These are phyloP conservation scores for Carcharodon carcharias DNA, from an alignment of 2,797 vertebrate genomes.

Conservation along the genomic window DNA sequence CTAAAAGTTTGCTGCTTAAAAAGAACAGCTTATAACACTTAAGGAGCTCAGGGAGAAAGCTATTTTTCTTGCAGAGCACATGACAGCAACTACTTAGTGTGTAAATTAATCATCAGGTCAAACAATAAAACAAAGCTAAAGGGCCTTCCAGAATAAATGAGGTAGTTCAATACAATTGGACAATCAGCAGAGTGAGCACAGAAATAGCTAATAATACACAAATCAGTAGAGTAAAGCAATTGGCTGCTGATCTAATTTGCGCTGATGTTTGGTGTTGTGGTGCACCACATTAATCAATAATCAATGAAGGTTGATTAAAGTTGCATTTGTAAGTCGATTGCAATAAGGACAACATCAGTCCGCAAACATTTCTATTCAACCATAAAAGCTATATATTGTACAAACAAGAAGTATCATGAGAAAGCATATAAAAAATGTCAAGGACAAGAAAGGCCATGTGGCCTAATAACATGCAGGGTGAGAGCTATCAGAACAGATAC, in stretches of 20 bases:
- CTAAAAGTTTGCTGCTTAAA: neutral
- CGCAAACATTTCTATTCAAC: neutral
- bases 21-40: neutral
- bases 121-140: conserved; percentile 25
- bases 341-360: neutral
- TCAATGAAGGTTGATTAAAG: conserved; percentile 19
- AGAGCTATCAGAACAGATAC: neutral
- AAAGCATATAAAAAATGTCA: neutral
- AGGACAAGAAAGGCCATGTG: neutral
- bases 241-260: neutral
- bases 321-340: neutral
- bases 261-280: neutral
- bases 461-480: neutral
- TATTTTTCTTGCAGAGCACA: neutral
- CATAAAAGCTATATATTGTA: neutral
- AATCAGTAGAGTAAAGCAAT: neutral
- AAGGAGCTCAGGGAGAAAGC: neutral
- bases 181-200: neutral
- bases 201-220: conserved; percentile 7
- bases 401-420: neutral
- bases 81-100: conserved; percentile 1
- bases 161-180: neutral
- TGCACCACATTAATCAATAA: neutral
- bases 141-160: neutral
- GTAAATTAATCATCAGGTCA: neutral